phyloP scores from a whole-genome alignment of 2,888 invertebrate genomes.

The Neuroscelio doddi region DNA sequence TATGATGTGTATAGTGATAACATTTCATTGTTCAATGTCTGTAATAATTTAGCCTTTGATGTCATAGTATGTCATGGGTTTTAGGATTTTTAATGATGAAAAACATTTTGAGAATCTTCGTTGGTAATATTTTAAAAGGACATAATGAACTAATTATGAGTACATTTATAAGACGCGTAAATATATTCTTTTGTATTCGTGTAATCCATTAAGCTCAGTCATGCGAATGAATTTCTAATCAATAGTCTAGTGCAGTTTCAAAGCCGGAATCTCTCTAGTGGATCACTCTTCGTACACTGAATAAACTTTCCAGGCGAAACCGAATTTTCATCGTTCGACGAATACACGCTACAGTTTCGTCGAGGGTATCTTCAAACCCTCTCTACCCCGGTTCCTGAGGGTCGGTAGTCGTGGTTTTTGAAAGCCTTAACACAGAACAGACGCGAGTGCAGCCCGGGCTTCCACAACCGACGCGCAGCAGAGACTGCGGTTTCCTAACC shows the following conservation, averaged over 20 bases:
- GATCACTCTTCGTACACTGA: constrained; percentile 43
- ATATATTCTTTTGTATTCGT: constrained; percentile 13
- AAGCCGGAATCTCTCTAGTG: constrained; percentile 40
- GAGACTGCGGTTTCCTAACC: constrained; percentile 68
- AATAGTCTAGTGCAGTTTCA: constrained; percentile 40
- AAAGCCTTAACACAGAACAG: constrained; percentile 63
- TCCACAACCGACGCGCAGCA: constrained; percentile 63
- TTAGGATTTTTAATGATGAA: background rate
- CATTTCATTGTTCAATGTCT: background rate
- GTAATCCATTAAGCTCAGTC: constrained; percentile 30
- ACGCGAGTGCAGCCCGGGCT: constrained; percentile 50
- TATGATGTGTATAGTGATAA: background rate
- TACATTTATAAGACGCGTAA: constrained; percentile 2
- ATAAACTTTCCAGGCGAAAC: constrained; percentile 43
- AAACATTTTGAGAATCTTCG: background rate
- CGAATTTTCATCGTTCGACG: constrained; percentile 44
- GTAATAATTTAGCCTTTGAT: background rate
- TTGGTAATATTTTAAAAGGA: background rate
- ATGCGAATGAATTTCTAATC: constrained; percentile 32
- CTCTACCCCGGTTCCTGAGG: constrained; percentile 33
- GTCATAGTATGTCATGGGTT: background rate
- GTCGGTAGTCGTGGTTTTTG: constrained; percentile 64
- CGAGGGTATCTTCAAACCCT: constrained; percentile 42
- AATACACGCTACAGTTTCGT: constrained; percentile 42
- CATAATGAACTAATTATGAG: constrained; percentile 16